Conservation (phyloP, 2,113 vertebrate genomes). For the Gymnorhina tibicen region DNA sequence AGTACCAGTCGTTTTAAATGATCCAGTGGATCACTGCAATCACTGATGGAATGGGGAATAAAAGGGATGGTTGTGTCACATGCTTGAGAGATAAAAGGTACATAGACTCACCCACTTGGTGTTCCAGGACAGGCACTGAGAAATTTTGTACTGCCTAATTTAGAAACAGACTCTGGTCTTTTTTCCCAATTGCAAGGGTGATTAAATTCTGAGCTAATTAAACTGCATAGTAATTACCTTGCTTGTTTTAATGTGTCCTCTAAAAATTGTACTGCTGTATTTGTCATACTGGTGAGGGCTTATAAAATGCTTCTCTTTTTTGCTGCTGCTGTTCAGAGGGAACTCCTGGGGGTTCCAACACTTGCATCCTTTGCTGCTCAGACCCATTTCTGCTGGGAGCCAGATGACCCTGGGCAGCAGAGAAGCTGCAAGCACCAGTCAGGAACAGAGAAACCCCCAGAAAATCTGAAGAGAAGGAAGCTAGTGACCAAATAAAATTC, state of each 20-base stretch:
- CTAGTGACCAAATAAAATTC: neutral
- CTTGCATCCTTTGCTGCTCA: neutral
- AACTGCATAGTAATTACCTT: neutral
- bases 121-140: neutral
- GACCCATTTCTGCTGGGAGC: neutral
- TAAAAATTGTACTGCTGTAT: neutral
- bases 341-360: neutral
- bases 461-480: neutral
- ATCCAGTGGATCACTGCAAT: neutral
- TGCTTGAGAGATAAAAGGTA: neutral
- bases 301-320: neutral
- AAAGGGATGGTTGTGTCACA: neutral
- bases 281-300: neutral
- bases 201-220: conserved; percentile 1
- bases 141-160: neutral
- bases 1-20: neutral
- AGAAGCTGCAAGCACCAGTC: neutral
- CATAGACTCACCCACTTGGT: neutral
- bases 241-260: neutral
- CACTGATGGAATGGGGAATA: neutral
- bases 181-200: neutral
- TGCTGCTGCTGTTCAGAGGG: neutral
- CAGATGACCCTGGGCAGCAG: neutral
- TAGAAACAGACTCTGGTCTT: neutral
- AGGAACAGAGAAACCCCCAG: neutral